phyloP scores from a whole-genome alignment of 2,797 vertebrate species.

The Neoniphon sammara region DNA sequence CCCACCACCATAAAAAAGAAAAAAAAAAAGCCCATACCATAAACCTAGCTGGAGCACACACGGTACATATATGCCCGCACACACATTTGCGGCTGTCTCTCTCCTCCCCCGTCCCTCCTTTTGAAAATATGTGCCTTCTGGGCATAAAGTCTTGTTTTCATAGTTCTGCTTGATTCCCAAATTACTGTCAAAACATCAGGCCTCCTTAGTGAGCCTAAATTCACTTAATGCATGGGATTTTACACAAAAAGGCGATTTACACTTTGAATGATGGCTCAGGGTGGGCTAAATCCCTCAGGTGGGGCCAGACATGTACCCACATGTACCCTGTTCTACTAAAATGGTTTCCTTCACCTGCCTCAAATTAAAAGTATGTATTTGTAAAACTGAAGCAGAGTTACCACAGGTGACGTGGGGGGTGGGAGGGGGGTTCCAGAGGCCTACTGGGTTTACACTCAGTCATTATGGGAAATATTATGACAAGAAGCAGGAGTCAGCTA shows the following conservation, averaged over 20 bases:
- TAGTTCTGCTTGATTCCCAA: slow-evolving; percentile 70
- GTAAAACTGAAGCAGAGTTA: slow-evolving; percentile 45
- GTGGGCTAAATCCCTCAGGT: slow-evolving; percentile 51
- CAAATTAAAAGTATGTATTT: slow-evolving; percentile 36
- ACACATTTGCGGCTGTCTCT: slow-evolving; percentile 13
- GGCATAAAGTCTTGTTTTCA: slow-evolving; percentile 58
- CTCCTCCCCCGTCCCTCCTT: slow-evolving; percentile 18
- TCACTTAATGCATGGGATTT: slow-evolving; percentile 55
- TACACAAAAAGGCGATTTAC: slow-evolving; percentile 62
- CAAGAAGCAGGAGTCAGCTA: slow-evolving; percentile 21
- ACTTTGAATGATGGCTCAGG: slow-evolving; percentile 58
- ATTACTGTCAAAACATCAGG: slow-evolving; percentile 75
- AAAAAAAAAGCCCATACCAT: slow-evolving; percentile 2
- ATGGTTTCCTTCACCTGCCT: slow-evolving; percentile 47
- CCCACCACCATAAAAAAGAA: slow-evolving; percentile 8
- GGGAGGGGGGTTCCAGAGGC: not conserved
- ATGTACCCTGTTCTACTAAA: slow-evolving; percentile 23
- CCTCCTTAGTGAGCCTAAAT: slow-evolving; percentile 46
- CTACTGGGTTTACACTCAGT: slow-evolving; percentile 13
- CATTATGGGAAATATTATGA: slow-evolving; percentile 32
- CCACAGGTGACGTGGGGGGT: slow-evolving; percentile 14
- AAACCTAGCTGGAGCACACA: not conserved
- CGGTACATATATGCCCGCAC: slow-evolving; percentile 27
- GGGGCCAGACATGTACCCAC: slow-evolving; percentile 55
- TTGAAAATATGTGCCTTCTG: slow-evolving; percentile 59